Evolutionary conservation across 2,888 invertebrate species (phyloP).

Genomic region (Ditylenchus weischeri): DNA sequence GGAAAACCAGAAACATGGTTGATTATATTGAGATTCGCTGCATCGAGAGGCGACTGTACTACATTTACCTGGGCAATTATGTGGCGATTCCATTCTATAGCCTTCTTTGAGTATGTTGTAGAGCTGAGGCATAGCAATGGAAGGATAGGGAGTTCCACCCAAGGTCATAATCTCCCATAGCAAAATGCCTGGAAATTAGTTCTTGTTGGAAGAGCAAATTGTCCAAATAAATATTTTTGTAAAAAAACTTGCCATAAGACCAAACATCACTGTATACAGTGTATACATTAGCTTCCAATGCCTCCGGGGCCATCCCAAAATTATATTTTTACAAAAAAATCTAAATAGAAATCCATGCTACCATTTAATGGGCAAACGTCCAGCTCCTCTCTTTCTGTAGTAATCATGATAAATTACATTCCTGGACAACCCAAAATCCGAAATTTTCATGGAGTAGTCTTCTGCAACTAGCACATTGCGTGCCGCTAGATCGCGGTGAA

Average conservation of each 20-base stretch:
- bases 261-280: constrained; percentile 69
- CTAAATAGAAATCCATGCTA: too few species aligned
- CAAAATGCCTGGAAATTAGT: constrained; percentile 43
- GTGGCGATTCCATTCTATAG: constrained; percentile 66
- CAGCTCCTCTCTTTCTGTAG: constrained; percentile 82
- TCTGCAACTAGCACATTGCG: constrained; percentile 92
- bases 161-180: constrained; percentile 98
- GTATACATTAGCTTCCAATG: constrained; percentile 82
- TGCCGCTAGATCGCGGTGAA: constrained; percentile 94
- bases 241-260: constrained; percentile 31
- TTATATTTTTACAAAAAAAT: too few species aligned
- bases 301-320: constrained; percentile 75
- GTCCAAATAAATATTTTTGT: too few species aligned
- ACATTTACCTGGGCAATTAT: constrained; percentile 77
- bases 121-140: constrained; percentile 87
- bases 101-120: constrained; percentile 76
- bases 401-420: constrained; percentile 76
- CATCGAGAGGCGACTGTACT: too few species aligned
- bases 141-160: constrained; percentile 94
- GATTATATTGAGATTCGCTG: too few species aligned
- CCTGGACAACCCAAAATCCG: constrained; percentile 93
- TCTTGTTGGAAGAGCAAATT: neutral
- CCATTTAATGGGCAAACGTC: constrained; percentile 76
- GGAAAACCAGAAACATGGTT: too few species aligned
- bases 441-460: constrained; percentile 89